A percentile compares a stretch with the other conserved stretches of the same genome.
These are phyloP conservation scores for Tragulus kanchil DNA, from an alignment of 2,113 vertebrate species.

Conservation along the genomic window DNA sequence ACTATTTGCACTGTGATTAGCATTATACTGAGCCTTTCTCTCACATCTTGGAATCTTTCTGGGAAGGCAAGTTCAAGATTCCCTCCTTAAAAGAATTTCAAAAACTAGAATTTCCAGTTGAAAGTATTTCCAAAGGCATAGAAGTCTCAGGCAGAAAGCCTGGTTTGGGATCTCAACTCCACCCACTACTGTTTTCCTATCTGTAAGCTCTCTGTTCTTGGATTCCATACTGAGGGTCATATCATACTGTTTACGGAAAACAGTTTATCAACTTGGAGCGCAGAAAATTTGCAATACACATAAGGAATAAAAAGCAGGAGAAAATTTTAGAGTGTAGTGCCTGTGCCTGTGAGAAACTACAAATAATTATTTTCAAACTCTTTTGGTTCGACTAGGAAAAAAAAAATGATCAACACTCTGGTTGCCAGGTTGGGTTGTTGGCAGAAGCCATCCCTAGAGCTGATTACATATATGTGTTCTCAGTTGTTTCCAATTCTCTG, in stretches of 20 bases:
- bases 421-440: not conserved
- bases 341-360: not conserved
- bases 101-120: not conserved
- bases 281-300: not conserved
- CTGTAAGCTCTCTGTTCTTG: not conserved
- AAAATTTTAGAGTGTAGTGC: not conserved
- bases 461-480: too few relatives aligned
- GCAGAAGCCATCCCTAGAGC: not conserved
- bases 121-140: not conserved
- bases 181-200: not conserved
- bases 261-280: not conserved
- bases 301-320: not conserved
- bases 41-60: not conserved
- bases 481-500: too few relatives aligned
- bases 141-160: not conserved
- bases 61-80: not conserved
- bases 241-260: not conserved
- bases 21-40: not conserved
- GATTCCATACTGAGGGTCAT: not conserved
- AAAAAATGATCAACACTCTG: not conserved
- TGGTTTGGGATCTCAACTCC: not conserved
- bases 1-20: constrained; percentile 22
- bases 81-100: constrained; percentile 23
- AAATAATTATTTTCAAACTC: not conserved
- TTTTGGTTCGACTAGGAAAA: constrained; percentile 9